Base-by-base conservation (phyloP, 2,888 invertebrate species). In the Ligdia adustata region DNA sequence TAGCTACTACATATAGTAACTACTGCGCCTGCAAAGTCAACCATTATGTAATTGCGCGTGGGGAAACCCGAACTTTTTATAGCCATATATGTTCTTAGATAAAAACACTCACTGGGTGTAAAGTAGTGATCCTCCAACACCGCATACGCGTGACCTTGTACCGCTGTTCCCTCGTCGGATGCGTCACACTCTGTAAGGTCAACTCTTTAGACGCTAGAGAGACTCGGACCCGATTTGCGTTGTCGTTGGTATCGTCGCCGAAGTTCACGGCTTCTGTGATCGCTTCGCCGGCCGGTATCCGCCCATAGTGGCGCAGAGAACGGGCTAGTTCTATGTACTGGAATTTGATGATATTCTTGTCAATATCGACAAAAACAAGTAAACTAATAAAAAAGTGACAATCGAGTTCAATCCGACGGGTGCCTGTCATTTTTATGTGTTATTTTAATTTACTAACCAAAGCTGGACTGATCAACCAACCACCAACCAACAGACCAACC, bases 121-220 rank as follows among this genome's bases (percentile, higher is more conserved):
- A 90, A 1, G 97, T 96, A 11, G 97, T 98, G 33, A 99, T 97
- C 63, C 99, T 92, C 99, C 99, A 99, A 70, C 98, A 98, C 47
- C 97, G 93, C 95, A 99, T 99, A 63, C 99, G 91, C 0, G 98
- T 99, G 24, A 99, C 97, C 81, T 97, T 96, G 80, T 98, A 99
- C 66, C 93, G 92, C 33, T 95, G 95, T 79, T 98, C 98, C 59
- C 93, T 93, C n/a, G 92, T 85, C 43, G 94, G 92, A 16, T 92
- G 91, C 9, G 92, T 90, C 5, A 87, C 78, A 12, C 93, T 92
- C 15, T 94, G 91, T 64, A 98, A 92, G 62, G 94, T 95, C 16
- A 98, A 89, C 80, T 98, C 98, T 72, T 95, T 94, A 71, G 95
- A 95, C 4, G 98, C 98, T 60, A 98, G 94, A 20, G 95, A 93